Conservation (phyloP, 2,797 vertebrate species). For the Malacoctenus gilli region DNA sequence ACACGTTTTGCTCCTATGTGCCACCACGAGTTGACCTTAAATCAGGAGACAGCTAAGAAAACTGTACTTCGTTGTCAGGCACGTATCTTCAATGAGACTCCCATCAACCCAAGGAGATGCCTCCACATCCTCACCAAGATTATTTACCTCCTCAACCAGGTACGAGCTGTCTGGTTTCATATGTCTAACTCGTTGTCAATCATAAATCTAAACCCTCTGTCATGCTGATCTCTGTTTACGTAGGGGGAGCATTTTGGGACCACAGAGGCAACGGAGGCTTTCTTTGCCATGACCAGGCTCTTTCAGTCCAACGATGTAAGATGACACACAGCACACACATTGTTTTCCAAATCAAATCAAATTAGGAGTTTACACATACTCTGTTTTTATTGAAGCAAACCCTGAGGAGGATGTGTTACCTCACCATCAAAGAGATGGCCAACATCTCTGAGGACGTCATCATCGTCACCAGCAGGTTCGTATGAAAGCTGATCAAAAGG, state of each 20-base stretch:
- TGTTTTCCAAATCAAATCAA: no score
- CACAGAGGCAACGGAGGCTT: constrained; percentile 95
- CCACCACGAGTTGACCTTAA: no score
- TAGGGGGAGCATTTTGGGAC: constrained; percentile 98
- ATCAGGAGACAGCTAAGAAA: no score
- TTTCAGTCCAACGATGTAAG: constrained; percentile 98
- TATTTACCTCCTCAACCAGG: constrained; percentile 97
- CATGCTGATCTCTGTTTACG: neutral
- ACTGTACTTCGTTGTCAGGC: constrained; percentile 88
- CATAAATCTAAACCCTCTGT: neutral
- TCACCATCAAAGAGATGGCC: constrained; percentile 99
- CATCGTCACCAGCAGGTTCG: constrained; percentile 98
- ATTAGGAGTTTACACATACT: neutral
- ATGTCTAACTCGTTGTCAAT: neutral
- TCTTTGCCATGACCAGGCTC: constrained; percentile 97
- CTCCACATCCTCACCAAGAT: constrained; percentile 99
- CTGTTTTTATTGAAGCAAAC: constrained; percentile 86
- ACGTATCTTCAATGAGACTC: constrained; percentile 96
- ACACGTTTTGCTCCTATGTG: no score
- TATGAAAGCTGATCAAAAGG: neutral
- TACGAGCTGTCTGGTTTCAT: constrained; percentile 35
- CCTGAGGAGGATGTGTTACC: constrained; percentile 95
- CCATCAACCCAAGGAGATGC: constrained; percentile 96
- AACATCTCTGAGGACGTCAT: constrained; percentile 99
- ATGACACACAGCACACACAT: no score